phyloP scores from a whole-genome alignment of 2,113 vertebrate genomes.

The Notechis scutatus region DNA sequence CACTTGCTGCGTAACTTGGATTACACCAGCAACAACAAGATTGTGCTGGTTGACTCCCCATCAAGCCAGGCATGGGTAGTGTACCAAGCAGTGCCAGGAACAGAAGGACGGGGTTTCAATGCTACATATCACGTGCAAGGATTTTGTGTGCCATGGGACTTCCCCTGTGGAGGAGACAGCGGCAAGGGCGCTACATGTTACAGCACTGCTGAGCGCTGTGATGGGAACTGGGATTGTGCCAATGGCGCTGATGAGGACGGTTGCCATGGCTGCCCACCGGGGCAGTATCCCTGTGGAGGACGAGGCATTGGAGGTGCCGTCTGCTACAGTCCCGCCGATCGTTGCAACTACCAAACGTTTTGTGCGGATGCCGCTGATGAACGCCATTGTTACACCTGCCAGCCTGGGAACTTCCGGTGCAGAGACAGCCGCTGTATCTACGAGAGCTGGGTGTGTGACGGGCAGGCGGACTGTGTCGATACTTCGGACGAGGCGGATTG shows the following conservation, averaged over 20 bases:
- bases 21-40: slow-evolving; percentile 78
- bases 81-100: slow-evolving; percentile 66
- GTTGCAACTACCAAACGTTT: slow-evolving; percentile 90
- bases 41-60: slow-evolving; percentile 77
- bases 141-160: slow-evolving; percentile 85
- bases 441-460: slow-evolving; percentile 89
- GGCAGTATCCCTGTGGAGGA: slow-evolving; percentile 76
- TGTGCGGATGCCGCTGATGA: slow-evolving; percentile 84
- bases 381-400: slow-evolving; percentile 79
- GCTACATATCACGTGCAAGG: slow-evolving; percentile 83
- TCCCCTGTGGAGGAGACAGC: slow-evolving; percentile 72
- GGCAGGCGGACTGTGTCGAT: slow-evolving; percentile 86
- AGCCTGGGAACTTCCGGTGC: slow-evolving; percentile 85
- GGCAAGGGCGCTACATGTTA: slow-evolving; percentile 75
- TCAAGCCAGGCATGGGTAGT: slow-evolving; percentile 76
- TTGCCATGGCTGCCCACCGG: slow-evolving; percentile 72
- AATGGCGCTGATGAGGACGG: slow-evolving; percentile 81
- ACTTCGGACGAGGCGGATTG: slow-evolving; percentile 85
- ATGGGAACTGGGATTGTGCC: slow-evolving; percentile 83
- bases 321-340: slow-evolving; percentile 77
- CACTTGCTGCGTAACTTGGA: slow-evolving; percentile 65
- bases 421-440: slow-evolving; percentile 86
- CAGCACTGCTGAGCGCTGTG: slow-evolving; percentile 64
- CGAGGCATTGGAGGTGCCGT: slow-evolving; percentile 31
- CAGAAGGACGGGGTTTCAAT: slow-evolving; percentile 75